Base-by-base conservation (phyloP, 2,888 invertebrate species). In the Agonopterix arenella region DNA sequence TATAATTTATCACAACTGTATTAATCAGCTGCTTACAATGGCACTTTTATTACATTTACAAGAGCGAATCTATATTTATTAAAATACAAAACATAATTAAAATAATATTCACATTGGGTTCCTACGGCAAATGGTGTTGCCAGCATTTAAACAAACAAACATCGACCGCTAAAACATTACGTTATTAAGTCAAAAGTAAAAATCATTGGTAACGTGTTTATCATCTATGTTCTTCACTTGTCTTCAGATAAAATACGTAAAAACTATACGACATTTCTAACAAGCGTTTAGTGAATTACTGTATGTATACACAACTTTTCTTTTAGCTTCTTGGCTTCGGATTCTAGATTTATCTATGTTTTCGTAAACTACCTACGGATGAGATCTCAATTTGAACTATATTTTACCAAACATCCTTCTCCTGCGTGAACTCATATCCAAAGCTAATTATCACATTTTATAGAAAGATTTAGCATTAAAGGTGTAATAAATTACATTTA, bases 311-410 rank as follows among this genome's bases (percentile, higher is more conserved):
- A 64, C 63, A 66, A 69, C 67, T 75, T 71, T 73, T 62, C 75
- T 66, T 70, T 76, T 85, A 86, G 85, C 86, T 73, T 86, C 84
- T 85, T 82, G 84, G 85, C 86, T 85, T 85, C 78, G 70, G 76
- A 77, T 81, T 80, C 78, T 80, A 81, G 69, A 76, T 74, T 76
- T 81, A 81, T 73, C 79, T 84, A 80, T 82, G 73, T 74, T 77
- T 82, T 81, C 69, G 74, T 84, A 78, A 75, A 83, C 80, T 84
- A 84, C 73, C 79, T 85, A 86, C 75, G 69, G 77, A 77, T 89
- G 89, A 89, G 89, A 89, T 89, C 89, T 84, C 72, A 80, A 80
- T 85, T 88, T 88, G 84, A 88, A 88, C 88, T 86, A 80, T 80
- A 72, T 70, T 80, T 76, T 71, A 80, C 70, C 73, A 75, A 84